Conservation (phyloP, 2,888 invertebrate genomes). For the Smittia aterrima region DNA sequence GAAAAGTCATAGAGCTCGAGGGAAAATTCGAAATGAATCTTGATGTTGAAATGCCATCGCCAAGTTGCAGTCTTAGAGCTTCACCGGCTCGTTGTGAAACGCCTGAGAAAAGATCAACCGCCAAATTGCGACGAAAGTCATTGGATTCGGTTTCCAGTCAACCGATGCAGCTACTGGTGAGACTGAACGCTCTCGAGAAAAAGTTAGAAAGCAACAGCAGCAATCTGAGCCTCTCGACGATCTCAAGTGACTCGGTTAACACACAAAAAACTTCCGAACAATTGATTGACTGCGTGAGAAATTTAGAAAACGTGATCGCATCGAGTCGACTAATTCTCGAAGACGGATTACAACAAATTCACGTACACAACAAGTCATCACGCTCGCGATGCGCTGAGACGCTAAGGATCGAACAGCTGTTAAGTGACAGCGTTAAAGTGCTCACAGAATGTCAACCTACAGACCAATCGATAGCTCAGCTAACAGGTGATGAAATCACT, state of each 20-base stretch:
- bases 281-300: constrained; percentile 60
- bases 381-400: constrained; percentile 54
- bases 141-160: constrained; percentile 75
- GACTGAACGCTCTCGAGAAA: constrained; percentile 73
- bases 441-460: constrained; percentile 29
- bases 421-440: constrained; percentile 12
- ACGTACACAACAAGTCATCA: constrained; percentile 60
- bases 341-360: constrained; percentile 66
- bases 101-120: constrained; percentile 57
- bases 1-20: constrained; percentile 77
- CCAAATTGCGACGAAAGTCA: constrained; percentile 68
- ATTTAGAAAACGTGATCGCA: constrained; percentile 62
- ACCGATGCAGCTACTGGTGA: constrained; percentile 75
- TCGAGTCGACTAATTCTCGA: constrained; percentile 66
- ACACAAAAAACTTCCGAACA: constrained; percentile 50
- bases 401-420: constrained; percentile 31
- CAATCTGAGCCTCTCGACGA: constrained; percentile 43
- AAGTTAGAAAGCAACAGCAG: constrained; percentile 66
- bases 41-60: constrained; percentile 59
- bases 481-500: constrained; percentile 32
- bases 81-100: constrained; percentile 55
- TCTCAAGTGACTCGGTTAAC: constrained; percentile 44
- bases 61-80: constrained; percentile 45
- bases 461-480: constrained; percentile 7
- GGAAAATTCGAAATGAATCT: constrained; percentile 59